These are phyloP conservation scores for Allolobophora icterica DNA, from an alignment of 2,888 invertebrate species.

Conservation along the genomic window DNA sequence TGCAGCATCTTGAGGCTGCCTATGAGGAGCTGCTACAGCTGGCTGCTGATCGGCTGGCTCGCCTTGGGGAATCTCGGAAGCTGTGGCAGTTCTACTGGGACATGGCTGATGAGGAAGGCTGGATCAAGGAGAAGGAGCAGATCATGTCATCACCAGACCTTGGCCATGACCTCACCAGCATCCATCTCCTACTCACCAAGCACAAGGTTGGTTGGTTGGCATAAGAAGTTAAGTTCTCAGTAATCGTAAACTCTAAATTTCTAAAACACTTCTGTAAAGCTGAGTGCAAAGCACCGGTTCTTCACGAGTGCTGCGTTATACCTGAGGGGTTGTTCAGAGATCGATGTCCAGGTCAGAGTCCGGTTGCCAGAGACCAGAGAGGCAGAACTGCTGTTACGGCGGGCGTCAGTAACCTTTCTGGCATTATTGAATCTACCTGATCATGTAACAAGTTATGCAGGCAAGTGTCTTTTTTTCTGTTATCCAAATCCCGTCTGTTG, in stretches of 20 bases:
- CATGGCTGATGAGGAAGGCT: slow-evolving; percentile 87
- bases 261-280: no score
- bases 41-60: slow-evolving; percentile 88
- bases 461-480: neutral
- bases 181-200: slow-evolving; percentile 92
- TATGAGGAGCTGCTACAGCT: slow-evolving; percentile 93
- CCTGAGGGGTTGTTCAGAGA: no score
- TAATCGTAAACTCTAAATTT: no score
- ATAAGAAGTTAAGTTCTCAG: neutral
- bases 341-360: no score
- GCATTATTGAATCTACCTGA: neutral
- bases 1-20: slow-evolving; percentile 89
- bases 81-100: slow-evolving; percentile 99
- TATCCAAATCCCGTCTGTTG: neutral
- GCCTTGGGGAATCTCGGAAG: slow-evolving; percentile 94
- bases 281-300: no score
- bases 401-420: no score
- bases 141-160: slow-evolving; percentile 96
- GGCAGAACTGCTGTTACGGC: no score
- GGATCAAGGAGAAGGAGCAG: slow-evolving; percentile 77
- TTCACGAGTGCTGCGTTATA: no score
- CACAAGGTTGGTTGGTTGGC: slow-evolving; percentile 75
- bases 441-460: neutral
- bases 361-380: no score
- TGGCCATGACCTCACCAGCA: slow-evolving; percentile 96